Conservation (phyloP, 2,888 invertebrate species). For the Chironomus riparius region DNA sequence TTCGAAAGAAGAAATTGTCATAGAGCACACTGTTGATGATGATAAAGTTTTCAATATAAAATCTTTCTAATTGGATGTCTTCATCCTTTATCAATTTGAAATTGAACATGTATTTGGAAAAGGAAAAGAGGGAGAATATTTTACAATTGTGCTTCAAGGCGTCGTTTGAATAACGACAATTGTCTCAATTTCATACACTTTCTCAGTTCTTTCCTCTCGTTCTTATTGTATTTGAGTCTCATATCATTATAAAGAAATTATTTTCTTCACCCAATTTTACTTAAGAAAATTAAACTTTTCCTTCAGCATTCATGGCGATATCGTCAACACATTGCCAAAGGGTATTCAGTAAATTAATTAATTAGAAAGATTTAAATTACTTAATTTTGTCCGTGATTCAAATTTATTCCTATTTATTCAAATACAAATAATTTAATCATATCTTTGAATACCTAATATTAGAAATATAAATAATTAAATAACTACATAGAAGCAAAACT, state of each 20-base stretch:
- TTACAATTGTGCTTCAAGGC: constrained; percentile 14
- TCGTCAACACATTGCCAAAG: not conserved
- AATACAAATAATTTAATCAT: no score
- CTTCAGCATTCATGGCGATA: not conserved
- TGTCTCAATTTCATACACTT: not conserved
- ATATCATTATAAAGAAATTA: not conserved
- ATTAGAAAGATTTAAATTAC: constrained; percentile 21
- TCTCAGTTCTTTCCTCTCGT: not conserved
- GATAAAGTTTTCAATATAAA: not conserved
- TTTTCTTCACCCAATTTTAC: not conserved
- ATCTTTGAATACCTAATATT: no score
- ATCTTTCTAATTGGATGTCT: constrained; percentile 22
- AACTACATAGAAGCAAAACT: no score
- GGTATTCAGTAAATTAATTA: constrained; percentile 20
- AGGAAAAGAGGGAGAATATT: not conserved
- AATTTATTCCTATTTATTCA: not conserved
- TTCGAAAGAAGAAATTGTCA: not conserved
- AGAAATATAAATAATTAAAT: no score
- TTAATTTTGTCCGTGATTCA: not conserved
- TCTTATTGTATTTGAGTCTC: not conserved
- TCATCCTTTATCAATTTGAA: constrained; percentile 22
- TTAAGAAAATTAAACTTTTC: not conserved
- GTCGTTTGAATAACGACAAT: not conserved
- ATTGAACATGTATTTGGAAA: not conserved
- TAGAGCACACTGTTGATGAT: not conserved